Evolutionary conservation across 1,140 invertebrate genomes (phyloP).

Genomic region (Drosophila dunni): DNA sequence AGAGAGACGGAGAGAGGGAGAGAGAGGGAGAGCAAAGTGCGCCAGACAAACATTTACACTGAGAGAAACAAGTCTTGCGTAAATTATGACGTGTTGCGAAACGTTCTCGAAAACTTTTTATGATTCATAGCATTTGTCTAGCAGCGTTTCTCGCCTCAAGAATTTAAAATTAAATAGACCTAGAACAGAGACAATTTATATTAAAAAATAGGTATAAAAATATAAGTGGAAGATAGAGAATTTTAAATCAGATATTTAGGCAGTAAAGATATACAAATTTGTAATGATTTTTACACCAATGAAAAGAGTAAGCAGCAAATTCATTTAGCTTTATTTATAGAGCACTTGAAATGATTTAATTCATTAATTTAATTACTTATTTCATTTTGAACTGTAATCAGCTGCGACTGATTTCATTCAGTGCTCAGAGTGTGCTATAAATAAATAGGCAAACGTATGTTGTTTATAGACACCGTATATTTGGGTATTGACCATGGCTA

Average conservation of each 20-base stretch:
- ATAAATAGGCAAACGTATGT: conserved; percentile 8
- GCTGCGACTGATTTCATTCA: conserved; percentile 3
- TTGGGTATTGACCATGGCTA: conserved; percentile 71
- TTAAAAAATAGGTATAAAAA: background rate
- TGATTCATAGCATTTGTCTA: conserved; percentile 6
- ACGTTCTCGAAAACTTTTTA: background rate
- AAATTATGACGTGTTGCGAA: conserved; percentile 5
- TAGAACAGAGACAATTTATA: background rate
- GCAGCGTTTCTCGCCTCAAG: background rate
- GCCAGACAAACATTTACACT: conserved; percentile 21
- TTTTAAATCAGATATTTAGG: too few species aligned
- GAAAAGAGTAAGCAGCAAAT: background rate
- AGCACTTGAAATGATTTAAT: background rate
- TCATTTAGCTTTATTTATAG: background rate
- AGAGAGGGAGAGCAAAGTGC: too few species aligned
- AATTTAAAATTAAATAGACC: background rate
- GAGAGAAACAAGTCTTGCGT: conserved; percentile 14
- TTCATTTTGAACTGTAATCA: background rate
- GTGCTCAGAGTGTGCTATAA: conserved; percentile 23
- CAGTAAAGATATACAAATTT: too few species aligned
- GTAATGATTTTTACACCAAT: too few species aligned
- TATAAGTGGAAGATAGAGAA: too few species aligned
- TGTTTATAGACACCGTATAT: conserved; percentile 3
- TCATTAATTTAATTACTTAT: background rate
- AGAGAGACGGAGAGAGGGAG: too few species aligned